These are phyloP conservation scores for Tokudaia tokunoshimensis DNA, from an alignment of 2,797 vertebrate genomes.

Conservation along the genomic window DNA sequence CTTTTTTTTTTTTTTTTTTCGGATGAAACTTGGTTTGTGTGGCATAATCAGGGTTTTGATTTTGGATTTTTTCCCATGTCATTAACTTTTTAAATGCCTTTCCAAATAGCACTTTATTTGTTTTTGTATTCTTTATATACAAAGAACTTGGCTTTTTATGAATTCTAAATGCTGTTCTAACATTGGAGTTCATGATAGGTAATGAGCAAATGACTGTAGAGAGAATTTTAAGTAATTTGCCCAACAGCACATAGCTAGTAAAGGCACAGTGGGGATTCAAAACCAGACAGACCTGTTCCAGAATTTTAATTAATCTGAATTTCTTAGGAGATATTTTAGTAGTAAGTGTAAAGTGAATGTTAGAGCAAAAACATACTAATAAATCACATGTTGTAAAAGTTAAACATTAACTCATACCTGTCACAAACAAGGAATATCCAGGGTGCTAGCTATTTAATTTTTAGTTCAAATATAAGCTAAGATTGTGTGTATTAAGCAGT, in stretches of 20 bases:
- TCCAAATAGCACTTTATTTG: neutral
- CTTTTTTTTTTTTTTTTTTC: neutral
- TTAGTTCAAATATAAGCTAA: slow-evolving; percentile 22
- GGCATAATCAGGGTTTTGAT: neutral
- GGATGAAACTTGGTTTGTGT: neutral
- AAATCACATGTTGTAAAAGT: slow-evolving; percentile 61
- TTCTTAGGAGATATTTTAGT: slow-evolving; percentile 32
- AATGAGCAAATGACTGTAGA: neutral
- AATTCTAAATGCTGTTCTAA: neutral
- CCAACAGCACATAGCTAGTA: neutral
- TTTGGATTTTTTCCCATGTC: neutral
- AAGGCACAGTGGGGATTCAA: neutral
- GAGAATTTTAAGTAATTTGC: neutral
- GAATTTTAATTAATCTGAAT: neutral
- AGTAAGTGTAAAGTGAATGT: slow-evolving; percentile 51
- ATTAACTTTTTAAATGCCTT: slow-evolving; percentile 6
- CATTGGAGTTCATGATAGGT: neutral
- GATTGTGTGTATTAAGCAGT: slow-evolving; percentile 13
- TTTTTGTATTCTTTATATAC: neutral
- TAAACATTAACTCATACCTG: slow-evolving; percentile 63
- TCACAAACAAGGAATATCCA: slow-evolving; percentile 43
- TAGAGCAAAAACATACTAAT: slow-evolving; percentile 65
- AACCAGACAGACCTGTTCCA: slow-evolving; percentile 11
- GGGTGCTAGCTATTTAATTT: neutral
- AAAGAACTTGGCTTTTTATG: neutral